Base-by-base conservation (phyloP, 2,888 invertebrate genomes). In the Alitta virens region DNA sequence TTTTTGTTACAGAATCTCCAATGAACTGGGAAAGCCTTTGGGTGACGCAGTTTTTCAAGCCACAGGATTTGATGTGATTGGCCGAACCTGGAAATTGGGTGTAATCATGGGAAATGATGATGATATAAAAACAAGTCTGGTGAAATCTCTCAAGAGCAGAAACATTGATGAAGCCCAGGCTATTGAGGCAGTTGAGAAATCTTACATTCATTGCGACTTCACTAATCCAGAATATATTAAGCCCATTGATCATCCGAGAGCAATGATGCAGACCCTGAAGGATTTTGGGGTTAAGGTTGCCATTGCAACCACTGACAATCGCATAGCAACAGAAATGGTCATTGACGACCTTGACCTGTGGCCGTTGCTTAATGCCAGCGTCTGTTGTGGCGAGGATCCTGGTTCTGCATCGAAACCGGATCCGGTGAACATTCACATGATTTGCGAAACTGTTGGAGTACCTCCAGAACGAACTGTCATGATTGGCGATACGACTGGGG, bases 401-500 rank as follows among this genome's bases (percentile, higher is more conserved):
- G 74, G 75, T 51, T 72, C 77, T 0, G 59, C 73, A 63, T 78
- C 83, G 2, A 83, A 83, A 66, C 82, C 83, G 1, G 72, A 76
- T 56, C 76, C 82, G 1, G 74, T 78, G 63, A 82, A 82, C 64
- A 78, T 79, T 1, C 66, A 74, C 16, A 66, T 74, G 21, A 80
- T 81, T 46, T 80, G 80, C 65, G 71, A 74, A 7, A 71, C 74
- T 46, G 71, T 81, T 49, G 65, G 70, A 1, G 71, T 78, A 2
- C 62, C 64, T 26, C 73, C 75, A 1, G 60, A 70, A 2, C 67
- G 73, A n/a, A 66, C 81, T 2, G 74, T 82, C 14, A 76, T 84
- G 72, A 80, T 84, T 21, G 84, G 84, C 1, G 84, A 84, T 71
- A 82, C 83, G 1, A 68, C 77, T 23, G 78, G 77, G 0, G 84